Base-by-base conservation (phyloP, 1,140 invertebrate species). In the Lycorma delicatula region DNA sequence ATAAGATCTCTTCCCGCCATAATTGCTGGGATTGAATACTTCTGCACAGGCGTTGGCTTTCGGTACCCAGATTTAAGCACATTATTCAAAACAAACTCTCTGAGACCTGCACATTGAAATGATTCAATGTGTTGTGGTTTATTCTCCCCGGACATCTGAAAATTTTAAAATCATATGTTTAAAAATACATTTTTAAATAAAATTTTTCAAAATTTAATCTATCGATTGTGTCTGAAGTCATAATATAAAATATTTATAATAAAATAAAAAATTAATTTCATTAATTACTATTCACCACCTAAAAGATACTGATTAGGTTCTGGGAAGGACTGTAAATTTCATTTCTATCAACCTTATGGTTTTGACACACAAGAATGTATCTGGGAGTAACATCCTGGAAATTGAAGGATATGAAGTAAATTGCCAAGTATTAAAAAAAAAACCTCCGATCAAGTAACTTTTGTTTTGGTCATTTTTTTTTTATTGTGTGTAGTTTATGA, bases 11-110 rank as follows among this genome's bases (percentile, higher is more conserved):
- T 71, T 4, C 84, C 83, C 0, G 58, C 73, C 67, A 84, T 71
- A 34, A 98, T 84, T 13, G 90, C 85, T 0, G 95, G 93, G 46
- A 97, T 85, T 0, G 91, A 83, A 61, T 88, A 76, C 66, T 95
- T 94, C 68, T 99, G 96, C 34, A 99, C 87, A 0, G 95, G 94
- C 0, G 95, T 98, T 0, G 94, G 93, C 63, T 83, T 86, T 1
- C 64, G 80, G 68, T 98, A 99, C 0, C 84, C 82, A 0, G 87
- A 87, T 64, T 86, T 88, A 1, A 73, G 67, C 0, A 98, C 79
- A 69, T 97, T 98, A 0, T 85, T 76, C 9, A 87, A 41, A 0
- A 98, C 65, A 7, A 85, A 72, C 6, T 71, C 67, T 11, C 86
- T 74, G 0, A 97, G 70, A 1, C 81, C 79, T 0, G 86, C 78